Evolutionary conservation across 2,888 invertebrate species (phyloP), one percentile per base, ranked within the genome.

Genomic region (Platycnemis pennipes): DNA sequence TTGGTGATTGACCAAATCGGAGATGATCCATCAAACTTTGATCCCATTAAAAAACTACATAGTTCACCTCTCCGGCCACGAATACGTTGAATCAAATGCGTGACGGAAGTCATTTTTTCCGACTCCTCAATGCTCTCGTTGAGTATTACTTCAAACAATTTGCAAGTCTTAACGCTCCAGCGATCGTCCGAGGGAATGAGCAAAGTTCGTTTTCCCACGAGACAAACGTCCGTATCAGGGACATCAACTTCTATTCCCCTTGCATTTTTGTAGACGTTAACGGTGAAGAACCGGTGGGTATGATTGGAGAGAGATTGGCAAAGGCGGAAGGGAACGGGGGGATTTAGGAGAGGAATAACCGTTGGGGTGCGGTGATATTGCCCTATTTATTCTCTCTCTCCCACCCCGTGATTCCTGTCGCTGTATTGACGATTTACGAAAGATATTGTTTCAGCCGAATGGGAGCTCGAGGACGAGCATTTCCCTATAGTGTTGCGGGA

Each of bases 371-470:
- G 26, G 63, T 63, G 63, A n/a, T 8, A 26, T 11, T 37, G n/a
- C 37, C 7, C 13, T 31, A 3, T 37, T 13, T 13, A 16, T 11
- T 11, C 77, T 26, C 37, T 37, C 37, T n/a, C 31, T 77, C 37
- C 77, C 31, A 16, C 31, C 63, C 63, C 31, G 31, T 22, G 44
- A 63, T n/a, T 22, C 1, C 53, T 42, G 69, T 91, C 44, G 11
- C 13, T 4, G 45, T 44, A 69, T 91, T 63, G 42, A 63, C 42
- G 37, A 26, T 91, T 56, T 44, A 63, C 63, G 91, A 44, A 63
- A 63, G 91, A 87, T 46, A 45, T 87, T 87, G 87, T 77, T 77
- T 77, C 37, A 46, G 45, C 26, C n/a, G 87, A n/a, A 87, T 3
- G 45, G 45, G 45, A 87, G 46, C 11, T n/a, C 44, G 56, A 19